Conservation (phyloP, 1,140 invertebrate species). For the Temnothorax nylanderi region DNA sequence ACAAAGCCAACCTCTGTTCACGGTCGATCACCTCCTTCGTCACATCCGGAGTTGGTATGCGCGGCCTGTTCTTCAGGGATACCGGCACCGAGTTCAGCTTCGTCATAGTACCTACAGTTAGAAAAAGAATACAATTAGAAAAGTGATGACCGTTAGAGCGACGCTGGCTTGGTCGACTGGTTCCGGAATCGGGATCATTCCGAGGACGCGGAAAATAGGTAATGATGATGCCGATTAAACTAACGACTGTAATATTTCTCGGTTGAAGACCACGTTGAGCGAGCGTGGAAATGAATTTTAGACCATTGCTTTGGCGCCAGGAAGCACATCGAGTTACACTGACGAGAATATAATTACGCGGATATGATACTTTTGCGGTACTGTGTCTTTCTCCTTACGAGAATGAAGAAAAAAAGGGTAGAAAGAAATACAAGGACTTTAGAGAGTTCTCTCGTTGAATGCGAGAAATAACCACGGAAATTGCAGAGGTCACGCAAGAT, state of each 20-base stretch:
- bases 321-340: conserved; percentile 2
- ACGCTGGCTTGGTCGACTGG: background rate
- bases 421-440: conserved; percentile 66
- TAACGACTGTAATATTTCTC: conserved; percentile 32
- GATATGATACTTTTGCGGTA: conserved; percentile 34
- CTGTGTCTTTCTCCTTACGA: conserved; percentile 5
- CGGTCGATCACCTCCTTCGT: conserved; percentile 91
- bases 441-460: conserved; percentile 54
- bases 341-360: conserved; percentile 44
- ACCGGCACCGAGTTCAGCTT: conserved; percentile 89
- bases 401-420: conserved; percentile 16
- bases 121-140: background rate
- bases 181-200: conserved; percentile 4
- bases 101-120: conserved; percentile 85
- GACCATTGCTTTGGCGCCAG: conserved; percentile 33
- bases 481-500: conserved; percentile 63
- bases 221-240: conserved; percentile 43
- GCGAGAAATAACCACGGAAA: conserved; percentile 66
- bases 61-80: conserved; percentile 90
- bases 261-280: background rate
- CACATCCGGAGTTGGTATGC: conserved; percentile 95
- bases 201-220: conserved; percentile 42
- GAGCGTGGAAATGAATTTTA: conserved; percentile 54
- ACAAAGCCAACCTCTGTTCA: conserved; percentile 87
- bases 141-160: background rate